These are phyloP conservation scores for Saguinus midas DNA, from an alignment of 2,113 vertebrate species.

Conservation along the genomic window DNA sequence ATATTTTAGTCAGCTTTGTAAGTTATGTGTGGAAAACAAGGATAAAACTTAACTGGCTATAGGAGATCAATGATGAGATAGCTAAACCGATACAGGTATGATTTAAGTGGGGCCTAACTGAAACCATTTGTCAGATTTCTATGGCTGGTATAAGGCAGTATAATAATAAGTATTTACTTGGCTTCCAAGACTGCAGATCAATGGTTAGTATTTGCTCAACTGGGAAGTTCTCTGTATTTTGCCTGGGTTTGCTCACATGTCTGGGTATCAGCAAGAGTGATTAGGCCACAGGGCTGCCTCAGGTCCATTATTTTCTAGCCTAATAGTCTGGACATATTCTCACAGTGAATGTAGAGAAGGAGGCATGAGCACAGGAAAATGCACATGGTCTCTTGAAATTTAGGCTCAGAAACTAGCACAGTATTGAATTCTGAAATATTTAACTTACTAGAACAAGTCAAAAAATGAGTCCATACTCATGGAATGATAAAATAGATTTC, in stretches of 20 bases:
- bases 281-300: background rate
- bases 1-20: background rate
- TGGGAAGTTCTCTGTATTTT: background rate
- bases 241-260: background rate
- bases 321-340: background rate
- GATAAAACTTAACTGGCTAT: background rate
- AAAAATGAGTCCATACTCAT: background rate
- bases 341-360: background rate
- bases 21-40: slow-evolving; percentile 37
- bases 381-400: background rate
- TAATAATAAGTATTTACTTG: slow-evolving; percentile 24
- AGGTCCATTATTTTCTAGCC: background rate
- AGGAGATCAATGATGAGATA: background rate
- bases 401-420: background rate
- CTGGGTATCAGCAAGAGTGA: background rate
- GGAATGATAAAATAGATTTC: background rate
- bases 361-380: background rate
- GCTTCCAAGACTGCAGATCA: background rate
- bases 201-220: background rate
- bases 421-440: background rate
- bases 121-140: background rate
- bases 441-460: background rate
- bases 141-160: background rate
- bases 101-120: background rate
- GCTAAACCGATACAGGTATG: background rate